phyloP scores from a whole-genome alignment of 2,113 vertebrate genomes.

The Sialia sialis region DNA sequence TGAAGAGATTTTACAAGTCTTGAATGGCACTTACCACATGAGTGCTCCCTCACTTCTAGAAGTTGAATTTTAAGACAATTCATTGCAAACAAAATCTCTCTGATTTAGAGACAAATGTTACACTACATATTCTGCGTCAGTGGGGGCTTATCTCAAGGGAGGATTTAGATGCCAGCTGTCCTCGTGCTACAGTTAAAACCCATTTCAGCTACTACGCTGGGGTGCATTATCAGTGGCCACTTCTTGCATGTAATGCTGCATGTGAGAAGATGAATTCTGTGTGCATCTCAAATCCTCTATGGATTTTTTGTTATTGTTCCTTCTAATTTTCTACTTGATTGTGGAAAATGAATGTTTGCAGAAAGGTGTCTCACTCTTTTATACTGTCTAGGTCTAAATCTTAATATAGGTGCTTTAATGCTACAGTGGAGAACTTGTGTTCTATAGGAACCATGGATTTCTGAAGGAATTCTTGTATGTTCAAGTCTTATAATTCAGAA shows the following conservation, averaged over 20 bases:
- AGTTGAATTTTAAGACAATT: neutral
- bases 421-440: neutral
- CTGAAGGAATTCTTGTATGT: neutral
- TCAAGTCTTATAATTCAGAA: neutral
- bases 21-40: neutral
- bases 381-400: neutral
- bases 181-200: neutral
- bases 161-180: conserved; percentile 4
- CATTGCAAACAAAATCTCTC: neutral
- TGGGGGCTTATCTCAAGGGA: neutral
- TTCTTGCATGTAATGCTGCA: neutral
- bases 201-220: neutral
- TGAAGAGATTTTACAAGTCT: neutral
- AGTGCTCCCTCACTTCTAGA: neutral
- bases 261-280: neutral
- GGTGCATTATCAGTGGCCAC: neutral
- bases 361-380: neutral
- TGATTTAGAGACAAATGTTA: neutral
- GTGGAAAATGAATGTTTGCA: neutral
- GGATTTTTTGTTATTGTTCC: neutral
- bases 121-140: neutral
- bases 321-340: neutral
- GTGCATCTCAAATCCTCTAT: neutral
- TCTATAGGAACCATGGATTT: neutral
- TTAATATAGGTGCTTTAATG: neutral